Evolutionary conservation across 2,113 vertebrate species (phyloP), one percentile per base, ranked within the genome.

Genomic region (Phaethon lepturus): DNA sequence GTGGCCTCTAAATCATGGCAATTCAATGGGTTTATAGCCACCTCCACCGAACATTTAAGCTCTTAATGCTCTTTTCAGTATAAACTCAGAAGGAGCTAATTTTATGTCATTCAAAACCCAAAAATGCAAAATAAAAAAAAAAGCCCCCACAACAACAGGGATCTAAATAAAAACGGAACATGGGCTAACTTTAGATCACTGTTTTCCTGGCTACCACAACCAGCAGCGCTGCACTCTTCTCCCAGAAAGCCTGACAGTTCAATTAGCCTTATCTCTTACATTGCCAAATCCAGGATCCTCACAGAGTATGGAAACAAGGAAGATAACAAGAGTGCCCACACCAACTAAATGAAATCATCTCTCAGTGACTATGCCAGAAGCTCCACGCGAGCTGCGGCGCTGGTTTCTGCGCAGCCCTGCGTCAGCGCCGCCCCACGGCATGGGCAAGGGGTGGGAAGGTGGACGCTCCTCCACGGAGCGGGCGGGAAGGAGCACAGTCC

Each of bases 101-200:
- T 95, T 88, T 68, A 40, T 84, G 80, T 56, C 64, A 85, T 89
- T 95, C 83, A 94, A 91, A 84, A 35, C 15, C 71, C 49, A 60
- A 90, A 96, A 89, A 94, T 68, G 66, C 58, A 94, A 38, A 94
- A 96, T 26, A 74, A 94, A 95, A 81, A 88, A 44, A 69, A 80
- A 89, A 92, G 64, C 52, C 86, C 94, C 94, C 83, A 66, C 58
- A 76, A 66, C 74, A 88, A 68, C 35, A 68, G 28, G 15, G 35
- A 71, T 60, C 83, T 76, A 84, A 92, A 78, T 62, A 96, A 91
- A 95, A 88, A 63, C 4, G 40, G 76, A 78, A 86, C 66, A 12
- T 3, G 26, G 66, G 24, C 88, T 95, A 91, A 97, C 95, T 97
- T 92, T 95, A 89, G 93, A 47, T 9, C 3, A 1, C 82, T 81